Percentiles rank a stretch among this genome's conserved stretches.
phyloP scores from a whole-genome alignment of 1,140 invertebrate species.

The Orussus abietinus region DNA sequence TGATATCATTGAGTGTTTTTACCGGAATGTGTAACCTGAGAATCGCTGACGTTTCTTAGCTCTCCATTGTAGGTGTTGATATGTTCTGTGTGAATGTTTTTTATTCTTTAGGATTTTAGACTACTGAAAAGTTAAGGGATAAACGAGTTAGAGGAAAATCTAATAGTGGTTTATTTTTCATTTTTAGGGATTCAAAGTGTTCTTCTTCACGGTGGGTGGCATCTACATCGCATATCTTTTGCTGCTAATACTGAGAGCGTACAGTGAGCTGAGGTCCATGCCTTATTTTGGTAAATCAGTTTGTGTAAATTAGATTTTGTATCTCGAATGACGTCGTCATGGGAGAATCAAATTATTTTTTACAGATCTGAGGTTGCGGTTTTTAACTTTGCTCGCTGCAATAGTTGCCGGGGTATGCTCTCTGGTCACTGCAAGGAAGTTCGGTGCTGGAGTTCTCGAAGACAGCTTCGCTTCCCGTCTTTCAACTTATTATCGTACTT shows the following conservation, averaged over 20 bases:
- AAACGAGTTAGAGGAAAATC: no score
- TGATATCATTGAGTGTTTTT: no score
- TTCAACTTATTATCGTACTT: constrained; percentile 82
- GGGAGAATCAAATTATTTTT: no score
- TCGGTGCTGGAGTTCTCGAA: constrained; percentile 83
- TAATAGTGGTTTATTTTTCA: constrained; percentile 18
- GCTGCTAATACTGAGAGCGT: constrained; percentile 82
- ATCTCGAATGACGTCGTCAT: no score
- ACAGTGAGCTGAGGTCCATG: constrained; percentile 92
- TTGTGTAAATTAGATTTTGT: no score
- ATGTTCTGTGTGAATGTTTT: no score
- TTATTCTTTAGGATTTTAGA: no score
- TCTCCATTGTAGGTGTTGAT: no score
- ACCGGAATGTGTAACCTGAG: not conserved
- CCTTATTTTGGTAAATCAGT: constrained; percentile 84
- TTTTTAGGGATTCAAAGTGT: constrained; percentile 77
- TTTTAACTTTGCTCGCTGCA: constrained; percentile 81
- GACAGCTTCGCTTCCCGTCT: constrained; percentile 91
- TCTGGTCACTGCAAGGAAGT: constrained; percentile 74
- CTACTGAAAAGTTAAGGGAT: no score
- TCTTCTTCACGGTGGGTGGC: constrained; percentile 81
- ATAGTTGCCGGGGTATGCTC: constrained; percentile 78
- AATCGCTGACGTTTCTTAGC: not conserved
- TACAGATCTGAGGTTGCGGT: constrained; percentile 87
- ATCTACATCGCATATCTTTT: constrained; percentile 84